These are phyloP conservation scores for Mythimna loreyi DNA, from an alignment of 2,888 invertebrate genomes.

Conservation along the genomic window DNA sequence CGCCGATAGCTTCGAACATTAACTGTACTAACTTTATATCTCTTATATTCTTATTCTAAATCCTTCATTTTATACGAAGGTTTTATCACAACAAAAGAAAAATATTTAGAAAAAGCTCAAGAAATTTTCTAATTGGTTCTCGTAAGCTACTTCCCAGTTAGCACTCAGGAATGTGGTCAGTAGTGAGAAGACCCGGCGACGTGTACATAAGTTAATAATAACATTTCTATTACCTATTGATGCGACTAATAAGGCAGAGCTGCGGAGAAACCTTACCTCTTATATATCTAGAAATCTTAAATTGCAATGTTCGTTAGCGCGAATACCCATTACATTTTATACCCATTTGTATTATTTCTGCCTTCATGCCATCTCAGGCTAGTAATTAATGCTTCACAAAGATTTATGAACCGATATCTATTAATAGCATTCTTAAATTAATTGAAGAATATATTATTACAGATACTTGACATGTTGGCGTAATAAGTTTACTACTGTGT, in stretches of 20 bases:
- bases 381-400: constrained; percentile 48
- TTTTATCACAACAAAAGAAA: not conserved
- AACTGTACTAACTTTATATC: constrained; percentile 33
- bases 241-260: constrained; percentile 46
- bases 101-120: not conserved
- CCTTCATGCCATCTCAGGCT: constrained; percentile 50
- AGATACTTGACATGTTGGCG: constrained; percentile 32
- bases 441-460: constrained; percentile 49
- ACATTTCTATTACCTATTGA: constrained; percentile 54
- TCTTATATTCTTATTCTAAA: constrained; percentile 27
- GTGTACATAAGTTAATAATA: constrained; percentile 23
- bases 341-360: constrained; percentile 55
- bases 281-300: constrained; percentile 51
- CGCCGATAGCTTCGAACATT: constrained; percentile 67
- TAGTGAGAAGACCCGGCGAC: constrained; percentile 23
- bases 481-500: constrained; percentile 32
- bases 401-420: constrained; percentile 58
- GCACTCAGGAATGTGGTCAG: constrained; percentile 14
- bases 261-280: constrained; percentile 45
- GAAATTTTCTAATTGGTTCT: constrained; percentile 9
- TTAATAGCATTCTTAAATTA: constrained; percentile 55
- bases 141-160: not conserved
- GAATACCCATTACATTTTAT: constrained; percentile 56
- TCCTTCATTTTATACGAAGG: not conserved
- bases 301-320: constrained; percentile 51